Percentiles rank a stretch among this genome's conserved stretches.
Evolutionary conservation across 2,113 vertebrate genomes (phyloP).

Genomic region (Oryctolagus cuniculus): mOryCun1.1 NC_091433.1:63911001-63911500

Average conservation of each 20-base stretch:
- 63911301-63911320: slow-evolving; percentile 12
- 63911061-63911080: background rate
- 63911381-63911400: background rate
- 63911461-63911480: background rate
- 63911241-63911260: background rate
- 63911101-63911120: slow-evolving; percentile 4
- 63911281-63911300: background rate
- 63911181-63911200: background rate
- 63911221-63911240: background rate
- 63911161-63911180: slow-evolving; percentile 12
- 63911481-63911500: background rate
- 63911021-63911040: background rate
- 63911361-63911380: slow-evolving; percentile 31
- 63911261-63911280: slow-evolving; percentile 2
- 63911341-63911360: background rate
- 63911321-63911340: fast-evolving
- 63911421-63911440: background rate
- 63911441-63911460: background rate
- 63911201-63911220: background rate
- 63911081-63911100: background rate
- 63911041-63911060: slow-evolving; percentile 17
- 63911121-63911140: background rate
- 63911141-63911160: background rate
- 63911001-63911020: background rate
- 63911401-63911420: background rate